These are phyloP conservation scores for Sebastes flavidus DNA, from an alignment of 2,797 vertebrate genomes.

Conservation along the genomic window DNA sequence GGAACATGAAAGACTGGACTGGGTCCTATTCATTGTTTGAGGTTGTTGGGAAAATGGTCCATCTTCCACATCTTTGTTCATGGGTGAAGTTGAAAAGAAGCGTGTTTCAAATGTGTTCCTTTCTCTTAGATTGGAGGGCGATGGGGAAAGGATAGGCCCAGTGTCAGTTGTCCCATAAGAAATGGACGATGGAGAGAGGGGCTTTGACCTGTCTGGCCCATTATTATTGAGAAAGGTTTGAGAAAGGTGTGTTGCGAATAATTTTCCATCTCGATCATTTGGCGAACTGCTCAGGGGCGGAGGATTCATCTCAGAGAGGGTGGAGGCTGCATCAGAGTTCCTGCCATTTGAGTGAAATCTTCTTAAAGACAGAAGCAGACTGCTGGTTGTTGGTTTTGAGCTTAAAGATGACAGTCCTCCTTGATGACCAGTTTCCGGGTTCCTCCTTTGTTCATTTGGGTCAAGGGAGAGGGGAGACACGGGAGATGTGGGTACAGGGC, in stretches of 20 bases:
- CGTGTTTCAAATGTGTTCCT: slow-evolving; percentile 25
- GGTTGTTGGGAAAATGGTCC: slow-evolving; percentile 16
- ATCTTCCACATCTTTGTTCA: slow-evolving; percentile 19
- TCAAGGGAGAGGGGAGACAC: slow-evolving; percentile 42
- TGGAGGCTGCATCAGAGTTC: slow-evolving; percentile 25
- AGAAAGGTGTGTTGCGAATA: slow-evolving; percentile 27
- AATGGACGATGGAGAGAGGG: slow-evolving; percentile 34
- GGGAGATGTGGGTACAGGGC: slow-evolving; percentile 14
- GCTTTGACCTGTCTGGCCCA: slow-evolving; percentile 39
- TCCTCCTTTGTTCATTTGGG: slow-evolving; percentile 48
- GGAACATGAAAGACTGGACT: slow-evolving; percentile 22
- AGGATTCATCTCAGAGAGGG: slow-evolving; percentile 34
- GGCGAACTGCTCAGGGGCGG: slow-evolving; percentile 21
- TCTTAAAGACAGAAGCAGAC: slow-evolving; percentile 79
- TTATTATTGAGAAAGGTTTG: slow-evolving; percentile 43
- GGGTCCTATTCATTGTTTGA: slow-evolving; percentile 12
- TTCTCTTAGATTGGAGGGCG: slow-evolving; percentile 34
- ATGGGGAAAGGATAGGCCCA: slow-evolving; percentile 1
- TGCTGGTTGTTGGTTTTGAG: slow-evolving; percentile 81
- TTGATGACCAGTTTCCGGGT: slow-evolving; percentile 47
- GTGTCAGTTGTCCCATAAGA: slow-evolving; percentile 38
- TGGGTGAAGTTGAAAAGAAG: slow-evolving; percentile 36
- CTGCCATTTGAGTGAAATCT: slow-evolving; percentile 58
- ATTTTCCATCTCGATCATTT: slow-evolving; percentile 35
- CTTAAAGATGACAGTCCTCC: slow-evolving; percentile 55